Percentiles rank a stretch among this genome's conserved stretches.
Conservation (phyloP, 64 coral and sea anemone species). For the Pocillopora damicornis region DNA sequence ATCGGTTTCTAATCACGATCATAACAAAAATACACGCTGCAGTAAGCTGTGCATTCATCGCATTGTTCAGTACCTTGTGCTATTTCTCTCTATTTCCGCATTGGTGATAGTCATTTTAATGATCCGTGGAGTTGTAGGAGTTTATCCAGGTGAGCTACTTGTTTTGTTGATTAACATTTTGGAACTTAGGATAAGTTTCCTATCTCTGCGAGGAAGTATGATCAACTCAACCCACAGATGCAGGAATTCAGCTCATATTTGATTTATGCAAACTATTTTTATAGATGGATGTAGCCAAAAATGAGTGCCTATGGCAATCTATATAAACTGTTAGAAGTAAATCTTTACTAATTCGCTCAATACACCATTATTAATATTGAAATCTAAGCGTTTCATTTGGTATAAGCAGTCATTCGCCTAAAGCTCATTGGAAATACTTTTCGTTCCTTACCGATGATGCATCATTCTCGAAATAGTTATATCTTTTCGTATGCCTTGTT, state of each 20-base stretch:
- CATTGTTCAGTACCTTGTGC: constrained; percentile 37
- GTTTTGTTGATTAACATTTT: not conserved
- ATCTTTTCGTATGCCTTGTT: not conserved
- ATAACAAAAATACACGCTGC: not conserved
- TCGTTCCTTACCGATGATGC: not conserved
- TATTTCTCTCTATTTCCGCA: constrained; percentile 36
- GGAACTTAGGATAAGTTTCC: not conserved
- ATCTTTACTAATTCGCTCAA: too few relatives aligned
- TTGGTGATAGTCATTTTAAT: constrained; percentile 41
- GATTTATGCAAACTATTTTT: too few relatives aligned
- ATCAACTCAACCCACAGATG: too few relatives aligned
- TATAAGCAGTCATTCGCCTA: not conserved
- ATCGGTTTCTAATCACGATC: not conserved
- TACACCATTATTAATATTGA: too few relatives aligned
- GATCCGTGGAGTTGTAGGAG: constrained; percentile 33
- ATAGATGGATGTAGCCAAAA: too few relatives aligned
- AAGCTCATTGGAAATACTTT: not conserved
- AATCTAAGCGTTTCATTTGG: too few relatives aligned
- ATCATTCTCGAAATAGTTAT: not conserved
- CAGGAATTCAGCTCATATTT: too few relatives aligned
- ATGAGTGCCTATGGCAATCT: too few relatives aligned
- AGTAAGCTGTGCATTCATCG: constrained; percentile 26
- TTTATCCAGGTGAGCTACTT: not conserved
- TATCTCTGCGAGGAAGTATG: too few relatives aligned
- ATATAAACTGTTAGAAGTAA: too few relatives aligned